Evolutionary conservation across 2,113 vertebrate species (phyloP).

Genomic region (Rhynchomys soricoides): DNA sequence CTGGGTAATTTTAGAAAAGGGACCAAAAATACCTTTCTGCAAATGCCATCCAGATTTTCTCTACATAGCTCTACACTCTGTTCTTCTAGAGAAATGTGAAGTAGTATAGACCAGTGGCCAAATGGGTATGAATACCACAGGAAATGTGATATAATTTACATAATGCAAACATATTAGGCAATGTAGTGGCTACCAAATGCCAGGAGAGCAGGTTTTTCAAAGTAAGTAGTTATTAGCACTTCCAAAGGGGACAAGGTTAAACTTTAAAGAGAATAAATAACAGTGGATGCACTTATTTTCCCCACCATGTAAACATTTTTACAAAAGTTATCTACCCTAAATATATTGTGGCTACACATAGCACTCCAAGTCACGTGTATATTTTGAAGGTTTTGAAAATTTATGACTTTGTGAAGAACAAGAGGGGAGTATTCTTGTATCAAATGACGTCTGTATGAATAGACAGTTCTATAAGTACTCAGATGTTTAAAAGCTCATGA

Average conservation of each 20-base stretch:
- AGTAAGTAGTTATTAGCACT: neutral
- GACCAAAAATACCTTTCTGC: constrained; percentile 23
- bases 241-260: neutral
- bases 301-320: neutral
- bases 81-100: neutral
- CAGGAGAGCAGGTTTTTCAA: neutral
- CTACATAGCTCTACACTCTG: neutral
- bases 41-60: neutral
- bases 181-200: neutral
- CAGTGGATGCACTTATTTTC: neutral
- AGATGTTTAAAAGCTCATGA: neutral
- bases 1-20: constrained; percentile 38
- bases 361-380: neutral
- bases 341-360: neutral
- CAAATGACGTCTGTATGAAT: neutral
- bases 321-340: neutral
- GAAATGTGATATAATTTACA: neutral
- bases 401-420: neutral
- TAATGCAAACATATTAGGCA: neutral
- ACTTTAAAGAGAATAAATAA: neutral
- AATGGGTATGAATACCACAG: neutral
- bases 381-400: neutral
- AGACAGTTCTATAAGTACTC: neutral
- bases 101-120: neutral
- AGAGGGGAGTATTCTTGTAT: neutral